Base-by-base conservation (phyloP, 2,888 invertebrate genomes). In the Iphiclides podalirius region DNA sequence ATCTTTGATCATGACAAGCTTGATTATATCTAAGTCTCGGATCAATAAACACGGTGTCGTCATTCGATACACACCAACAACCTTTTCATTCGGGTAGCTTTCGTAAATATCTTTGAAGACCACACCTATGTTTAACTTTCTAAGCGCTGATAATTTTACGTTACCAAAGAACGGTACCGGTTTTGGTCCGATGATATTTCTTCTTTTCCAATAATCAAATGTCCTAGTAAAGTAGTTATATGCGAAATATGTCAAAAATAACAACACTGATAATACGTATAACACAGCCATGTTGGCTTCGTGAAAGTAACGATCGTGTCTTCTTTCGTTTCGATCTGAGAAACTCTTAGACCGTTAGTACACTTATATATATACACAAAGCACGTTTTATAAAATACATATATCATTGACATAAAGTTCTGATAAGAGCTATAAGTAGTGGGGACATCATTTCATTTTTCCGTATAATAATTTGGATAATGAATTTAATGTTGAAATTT, bases 1-100 rank as follows among this genome's bases (percentile, higher is more conserved):
- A 52, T 79, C 80, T 51, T 75, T 77, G 7, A 80, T 72, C 57
- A 79, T 58, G 0, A 81, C 53, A 1, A 72, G 60, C 55, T 77
- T 78, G 3, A 81, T 55, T 1, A 77, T 39, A 4, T 83, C 79
- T 12, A 75, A 59, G 52, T 83, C 80, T 9, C 72, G 58, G 7
- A 81, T 52, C 2, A 79, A 36, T 6, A 82, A 35, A 28, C 60
- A 56, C 0, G 78, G 79, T 2, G 64, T 64, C 0, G 70, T 71
- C 64, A 75, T 68, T 48, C 71, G 67, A 17, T 68, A 80, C 0
- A 79, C 8, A 0, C 81, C 81, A 0, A 82, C 68, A 0, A 78
- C 59, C 59, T 76, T 79, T 53, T 77, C 77, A 1, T 72, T 59
- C 0, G 72, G 70, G 46, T 54, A 79, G 1, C 52, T 43, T 0